Evolutionary conservation across 2,888 invertebrate genomes (phyloP), one percentile per base, ranked within the genome.

Genomic region (Orgyia antiqua): DNA sequence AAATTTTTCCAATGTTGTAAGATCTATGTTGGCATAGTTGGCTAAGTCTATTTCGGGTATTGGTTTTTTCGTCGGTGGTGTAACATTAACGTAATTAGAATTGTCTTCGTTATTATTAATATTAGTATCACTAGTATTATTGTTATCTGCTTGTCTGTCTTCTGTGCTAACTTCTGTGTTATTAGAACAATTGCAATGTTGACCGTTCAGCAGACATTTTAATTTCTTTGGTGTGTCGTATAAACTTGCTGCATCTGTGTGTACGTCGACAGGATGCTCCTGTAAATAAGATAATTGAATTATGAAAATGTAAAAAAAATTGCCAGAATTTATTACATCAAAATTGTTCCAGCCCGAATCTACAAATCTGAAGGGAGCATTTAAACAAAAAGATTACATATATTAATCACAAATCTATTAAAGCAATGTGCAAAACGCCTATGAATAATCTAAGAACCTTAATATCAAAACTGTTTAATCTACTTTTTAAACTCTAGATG

Each of bases 171-270:
- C 15, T 79, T 51, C 87, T 38, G 88, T 87, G 25, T 87, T 76
- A 50, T 52, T 50, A 33, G 45, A 39, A 51, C 90, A 88, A 33
- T 83, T 79, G 63, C 90, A 90, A 1, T 88, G 78, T 57, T 89
- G 89, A 12, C 86, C 87, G 51, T 73, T 75, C 29, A 84, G 87
- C 17, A 92, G 86, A 69, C 91, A 92, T 80, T 92, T 92, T 50
- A 92, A 88, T 76, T 92, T 93, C 67, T 91, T 88, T 63, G 93
- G 93, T 58, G 92, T 93, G 57, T 93, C 93, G 76, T 93, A 93
- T 57, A 91, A 83, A 52, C 89, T 90, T 33, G 84, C 64, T 5
- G 76, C 57, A 31, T 75, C 72, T 19, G 54, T 28, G 41, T 53
- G 63, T 24, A 52, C 51, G 42, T 82, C 82, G 41, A 68, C 53